These are phyloP conservation scores for Sisor rabdophorus DNA, from an alignment of 2,113 vertebrate species.

Conservation along the genomic window DNA sequence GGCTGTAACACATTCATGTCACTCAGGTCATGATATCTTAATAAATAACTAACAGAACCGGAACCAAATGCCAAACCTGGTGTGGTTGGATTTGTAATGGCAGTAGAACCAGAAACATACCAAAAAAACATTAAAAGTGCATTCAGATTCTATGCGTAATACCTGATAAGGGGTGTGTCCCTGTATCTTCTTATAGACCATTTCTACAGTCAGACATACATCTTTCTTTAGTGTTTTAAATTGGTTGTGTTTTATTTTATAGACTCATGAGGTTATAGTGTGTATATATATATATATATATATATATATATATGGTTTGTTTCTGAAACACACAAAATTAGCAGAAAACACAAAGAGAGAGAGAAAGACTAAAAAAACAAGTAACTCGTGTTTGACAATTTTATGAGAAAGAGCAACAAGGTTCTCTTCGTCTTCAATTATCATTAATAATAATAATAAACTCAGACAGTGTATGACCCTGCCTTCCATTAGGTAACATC, in stretches of 20 bases:
- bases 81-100: constrained; percentile 26
- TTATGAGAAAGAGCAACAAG: constrained; percentile 7
- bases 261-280: constrained; percentile 67
- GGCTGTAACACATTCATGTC: neutral
- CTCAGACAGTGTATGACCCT: constrained; percentile 3
- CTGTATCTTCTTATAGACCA: neutral
- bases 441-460: neutral
- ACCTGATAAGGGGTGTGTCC: constrained; percentile 19
- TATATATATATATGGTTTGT: constrained; percentile 67
- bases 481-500: neutral
- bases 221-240: constrained; percentile 37
- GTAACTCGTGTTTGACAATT: neutral
- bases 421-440: constrained; percentile 13
- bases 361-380: neutral
- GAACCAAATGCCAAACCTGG: constrained; percentile 17
- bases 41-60: neutral
- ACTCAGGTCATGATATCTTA: neutral
- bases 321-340: constrained; percentile 69
- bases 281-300: constrained; percentile 71
- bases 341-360: constrained; percentile 15
- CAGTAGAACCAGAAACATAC: constrained; percentile 44
- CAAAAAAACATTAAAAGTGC: constrained; percentile 8
- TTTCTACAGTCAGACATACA: constrained; percentile 13
- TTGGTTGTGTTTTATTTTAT: constrained; percentile 57
- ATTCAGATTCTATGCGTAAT: constrained; percentile 1